Percentiles rank a stretch among this genome's conserved stretches.
phyloP scores from a whole-genome alignment of 1,140 invertebrate species.

The Lasioglossum albipes region DNA sequence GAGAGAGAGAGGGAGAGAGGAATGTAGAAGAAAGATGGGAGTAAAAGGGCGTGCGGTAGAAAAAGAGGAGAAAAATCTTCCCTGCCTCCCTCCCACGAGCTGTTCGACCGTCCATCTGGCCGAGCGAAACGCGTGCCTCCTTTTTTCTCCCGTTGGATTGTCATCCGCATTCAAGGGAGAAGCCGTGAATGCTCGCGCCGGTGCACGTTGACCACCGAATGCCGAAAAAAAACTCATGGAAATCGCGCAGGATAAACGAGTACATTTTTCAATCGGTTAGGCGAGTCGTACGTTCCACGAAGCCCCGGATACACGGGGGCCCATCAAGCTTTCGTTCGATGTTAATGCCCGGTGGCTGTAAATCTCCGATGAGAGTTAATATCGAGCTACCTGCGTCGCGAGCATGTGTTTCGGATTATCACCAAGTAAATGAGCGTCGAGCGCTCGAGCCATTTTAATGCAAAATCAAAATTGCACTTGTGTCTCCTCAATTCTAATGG shows the following conservation, averaged over 20 bases:
- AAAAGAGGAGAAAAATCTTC: conserved; percentile 41
- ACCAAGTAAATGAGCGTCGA: no score
- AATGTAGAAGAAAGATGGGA: background rate
- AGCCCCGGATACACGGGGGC: no score
- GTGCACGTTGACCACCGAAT: conserved; percentile 16
- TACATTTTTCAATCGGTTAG: conserved; percentile 59
- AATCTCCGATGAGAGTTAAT: no score
- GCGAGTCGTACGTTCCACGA: no score
- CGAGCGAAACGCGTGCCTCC: conserved; percentile 36
- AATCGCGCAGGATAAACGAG: conserved; percentile 55
- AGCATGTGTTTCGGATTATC: no score
- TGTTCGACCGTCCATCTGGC: conserved; percentile 20
- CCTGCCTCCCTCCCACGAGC: conserved; percentile 18
- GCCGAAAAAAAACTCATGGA: conserved; percentile 49
- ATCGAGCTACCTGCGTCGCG: no score
- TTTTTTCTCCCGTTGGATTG: conserved; percentile 55
- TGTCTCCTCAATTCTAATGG: no score
- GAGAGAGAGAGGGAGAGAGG: background rate
- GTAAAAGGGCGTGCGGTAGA: background rate
- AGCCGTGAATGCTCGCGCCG: conserved; percentile 43
- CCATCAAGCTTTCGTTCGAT: no score
- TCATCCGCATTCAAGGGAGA: conserved; percentile 54
- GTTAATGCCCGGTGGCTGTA: no score
- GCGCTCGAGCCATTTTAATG: no score
- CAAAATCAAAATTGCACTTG: no score